Evolutionary conservation across 2,113 vertebrate genomes (phyloP), one percentile per base, ranked within the genome.

Genomic region (Solea senegalensis): DNA sequence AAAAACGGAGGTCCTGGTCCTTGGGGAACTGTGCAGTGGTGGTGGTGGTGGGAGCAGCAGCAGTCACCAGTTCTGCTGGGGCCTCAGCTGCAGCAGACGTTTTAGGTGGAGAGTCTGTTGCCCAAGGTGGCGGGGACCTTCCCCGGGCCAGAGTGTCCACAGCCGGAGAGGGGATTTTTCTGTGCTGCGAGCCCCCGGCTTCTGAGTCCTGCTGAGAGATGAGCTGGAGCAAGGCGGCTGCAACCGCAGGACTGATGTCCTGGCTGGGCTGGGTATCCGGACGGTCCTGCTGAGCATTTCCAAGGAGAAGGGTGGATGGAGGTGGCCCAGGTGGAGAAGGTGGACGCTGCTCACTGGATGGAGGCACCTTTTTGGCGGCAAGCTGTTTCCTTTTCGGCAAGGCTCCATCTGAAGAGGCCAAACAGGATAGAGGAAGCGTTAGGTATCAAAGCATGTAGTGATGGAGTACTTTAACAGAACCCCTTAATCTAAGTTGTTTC

Each of bases 1-100:
- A 87, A 81, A 97, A 98, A 67, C 98, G 96, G 52, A 98, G 95
- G 92, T 99, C 98, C 93, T 97, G 96, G 90, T 99, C 97, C 83
- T 96, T 96, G 1, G 96, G 96, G 81, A 97, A 98, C 84, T 96
- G 95, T 60, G 94, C 79, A 1, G 83, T 64, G 7, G 69, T 46
- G 59, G 80, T 62, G 3, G 84, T 2, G 11, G 34, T 34, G 5
- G 34, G 34, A 34, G 34, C 34, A 34, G 78, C 73, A 48, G 80
- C 40, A 27, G 73, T 55, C 28, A 64, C 86, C n/a, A 76, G 78
- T 28, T 45, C 85, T 6, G 75, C 60, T 4, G 85, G 65, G 11
- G 84, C 59, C 66, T 90, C 89, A 2, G 74, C 72, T 14, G 82
- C 82, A 39, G 84, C 58, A 1, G 85, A 56, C 7, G 86, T 65